Base-by-base conservation (phyloP, 2,888 invertebrate genomes). In the Drosophila paranaensis region DNA sequence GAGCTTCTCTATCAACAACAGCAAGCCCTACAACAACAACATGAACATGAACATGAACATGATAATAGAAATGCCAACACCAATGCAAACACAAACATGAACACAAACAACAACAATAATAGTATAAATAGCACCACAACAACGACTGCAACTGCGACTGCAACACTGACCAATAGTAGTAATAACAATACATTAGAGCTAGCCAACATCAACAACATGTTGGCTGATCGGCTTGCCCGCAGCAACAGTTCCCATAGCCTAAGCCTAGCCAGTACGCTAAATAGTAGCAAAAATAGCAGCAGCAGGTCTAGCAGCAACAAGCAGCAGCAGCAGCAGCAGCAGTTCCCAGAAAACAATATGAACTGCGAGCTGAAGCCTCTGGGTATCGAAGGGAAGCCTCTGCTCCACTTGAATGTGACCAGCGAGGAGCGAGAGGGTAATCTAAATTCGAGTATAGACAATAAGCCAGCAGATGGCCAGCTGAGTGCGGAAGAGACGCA, bases 101-200 rank as follows among this genome's bases (percentile, higher is more conserved):
- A 30, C 30, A 30, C 30, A 33, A 79, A 71, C 39, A 54, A 70
- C 37, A 65, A 64, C 13, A 76, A 57, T n/a, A 57, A 45, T 37
- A 57, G 35, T 37, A 46, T 16, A 43, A 55, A 33, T 50, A 73
- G 60, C 71, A 71, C 64, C 72, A 61, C 50, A 60, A 69, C 60
- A 71, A 70, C 62, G 71, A 63, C 50, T 77, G 30, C 67, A 42
- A 67, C 48, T 48, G 48, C 30, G 30, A 48, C 62, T 57, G 62
- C 72, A 60, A 73, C 65, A 58, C 63, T 77, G 80, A 89, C 86
- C 79, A 86, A 81, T 84, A 89, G 75, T 74, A 77, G 71, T 72
- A 81, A 73, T 40, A 85, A 70, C 61, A 75, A 82, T 56, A 74
- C 78, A 42, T 57, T 73, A 58, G 80, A 74, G 42, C 53, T 66